These are phyloP conservation scores for Neodiprion lecontei DNA, from an alignment of 1,140 invertebrate species.

Conservation along the genomic window DNA sequence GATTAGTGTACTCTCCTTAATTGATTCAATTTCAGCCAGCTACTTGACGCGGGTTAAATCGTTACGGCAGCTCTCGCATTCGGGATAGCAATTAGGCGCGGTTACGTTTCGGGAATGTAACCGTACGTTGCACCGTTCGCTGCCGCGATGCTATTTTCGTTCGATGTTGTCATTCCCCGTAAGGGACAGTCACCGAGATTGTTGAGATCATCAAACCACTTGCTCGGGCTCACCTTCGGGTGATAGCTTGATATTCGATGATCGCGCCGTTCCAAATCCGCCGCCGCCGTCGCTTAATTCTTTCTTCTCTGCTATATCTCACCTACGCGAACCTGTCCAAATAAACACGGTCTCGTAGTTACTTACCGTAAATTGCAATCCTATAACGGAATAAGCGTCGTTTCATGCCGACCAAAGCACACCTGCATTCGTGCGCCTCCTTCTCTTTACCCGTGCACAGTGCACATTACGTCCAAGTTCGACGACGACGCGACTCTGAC, in stretches of 20 bases:
- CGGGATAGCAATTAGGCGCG: no score
- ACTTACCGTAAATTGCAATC: background rate
- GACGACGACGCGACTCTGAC: background rate
- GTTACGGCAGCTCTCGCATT: no score
- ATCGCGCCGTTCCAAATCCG: background rate
- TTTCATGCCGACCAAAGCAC: background rate
- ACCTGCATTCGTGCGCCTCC: background rate
- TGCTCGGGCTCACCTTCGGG: slow-evolving; percentile 18
- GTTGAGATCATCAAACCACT: slow-evolving; percentile 45
- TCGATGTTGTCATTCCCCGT: slow-evolving; percentile 39
- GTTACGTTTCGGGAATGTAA: no score
- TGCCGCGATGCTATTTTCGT: slow-evolving; percentile 22
- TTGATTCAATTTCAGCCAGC: background rate
- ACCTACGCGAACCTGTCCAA: background rate
- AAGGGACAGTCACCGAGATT: slow-evolving; percentile 25
- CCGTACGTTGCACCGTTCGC: background rate
- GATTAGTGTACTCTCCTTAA: background rate
- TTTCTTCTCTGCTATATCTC: background rate
- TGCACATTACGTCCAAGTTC: slow-evolving; percentile 6
- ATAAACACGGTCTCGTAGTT: background rate
- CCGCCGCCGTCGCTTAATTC: background rate
- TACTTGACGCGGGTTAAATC: no score
- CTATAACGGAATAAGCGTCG: background rate
- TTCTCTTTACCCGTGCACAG: slow-evolving; percentile 3
- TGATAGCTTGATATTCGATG: slow-evolving; percentile 4